A percentile compares a stretch with the other conserved stretches of the same genome.
phyloP scores from a whole-genome alignment of 1,140 invertebrate genomes.

The Danaus melanippus region DNA sequence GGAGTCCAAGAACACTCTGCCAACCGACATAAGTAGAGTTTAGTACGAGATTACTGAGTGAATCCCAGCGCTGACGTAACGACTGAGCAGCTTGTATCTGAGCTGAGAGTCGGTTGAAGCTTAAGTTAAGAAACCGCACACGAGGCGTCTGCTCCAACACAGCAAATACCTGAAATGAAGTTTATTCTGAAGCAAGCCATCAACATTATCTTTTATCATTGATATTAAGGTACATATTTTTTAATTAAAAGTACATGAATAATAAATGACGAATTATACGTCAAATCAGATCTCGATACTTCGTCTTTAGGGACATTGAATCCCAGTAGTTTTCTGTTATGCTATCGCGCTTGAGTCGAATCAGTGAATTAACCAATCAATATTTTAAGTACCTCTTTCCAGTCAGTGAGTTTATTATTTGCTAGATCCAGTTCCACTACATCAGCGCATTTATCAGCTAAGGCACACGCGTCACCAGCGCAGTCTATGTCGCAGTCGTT shows the following conservation, averaged over 20 bases:
- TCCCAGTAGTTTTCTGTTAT: too few relatives aligned
- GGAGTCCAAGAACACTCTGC: conserved; percentile 83
- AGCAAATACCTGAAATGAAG: conserved; percentile 79
- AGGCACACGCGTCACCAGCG: conserved; percentile 84
- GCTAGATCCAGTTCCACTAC: conserved; percentile 93
- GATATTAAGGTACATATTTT: too few relatives aligned
- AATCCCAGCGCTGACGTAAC: conserved; percentile 73
- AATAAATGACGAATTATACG: too few relatives aligned
- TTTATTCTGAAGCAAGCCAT: too few relatives aligned
- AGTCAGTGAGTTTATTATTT: conserved; percentile 88
- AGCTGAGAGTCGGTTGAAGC: conserved; percentile 86
- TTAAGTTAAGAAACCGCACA: conserved; percentile 91
- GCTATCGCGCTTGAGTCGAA: not conserved
- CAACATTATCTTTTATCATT: too few relatives aligned
- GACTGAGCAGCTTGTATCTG: conserved; percentile 73
- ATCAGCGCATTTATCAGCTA: conserved; percentile 85
- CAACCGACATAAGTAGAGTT: conserved; percentile 90
- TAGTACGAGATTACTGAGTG: conserved; percentile 84
- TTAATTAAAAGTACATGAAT: too few relatives aligned
- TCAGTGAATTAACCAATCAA: conserved; percentile 3
- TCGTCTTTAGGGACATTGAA: too few relatives aligned
- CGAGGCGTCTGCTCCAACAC: conserved; percentile 89
- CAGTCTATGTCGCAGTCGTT: conserved; percentile 91
- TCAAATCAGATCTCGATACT: too few relatives aligned
- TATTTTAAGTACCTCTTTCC: conserved; percentile 79